Conservation (phyloP, 1,140 invertebrate species). For the Tetragonula clypearis region DNA sequence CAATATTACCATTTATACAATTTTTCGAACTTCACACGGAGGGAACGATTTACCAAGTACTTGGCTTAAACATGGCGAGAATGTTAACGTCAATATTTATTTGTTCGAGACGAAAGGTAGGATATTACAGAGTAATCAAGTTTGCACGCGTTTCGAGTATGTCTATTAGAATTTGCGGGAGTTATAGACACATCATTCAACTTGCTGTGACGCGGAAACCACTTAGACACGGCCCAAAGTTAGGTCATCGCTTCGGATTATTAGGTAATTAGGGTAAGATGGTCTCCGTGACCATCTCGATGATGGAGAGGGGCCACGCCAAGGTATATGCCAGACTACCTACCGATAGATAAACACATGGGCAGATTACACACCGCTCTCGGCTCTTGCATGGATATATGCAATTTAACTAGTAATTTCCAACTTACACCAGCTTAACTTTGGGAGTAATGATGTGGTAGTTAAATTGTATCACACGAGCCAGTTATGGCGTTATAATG, state of each 20-base stretch:
- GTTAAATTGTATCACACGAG: constrained; percentile 80
- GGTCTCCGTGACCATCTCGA: constrained; percentile 73
- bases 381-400: constrained; percentile 77
- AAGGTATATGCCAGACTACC: constrained; percentile 68
- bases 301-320: constrained; percentile 70
- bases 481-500: constrained; percentile 74
- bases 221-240: constrained; percentile 67
- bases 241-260: constrained; percentile 77
- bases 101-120: background rate
- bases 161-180: constrained; percentile 56
- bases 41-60: background rate
- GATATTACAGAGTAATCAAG: constrained; percentile 2
- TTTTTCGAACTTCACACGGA: background rate
- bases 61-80: background rate
- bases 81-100: background rate
- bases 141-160: constrained; percentile 6
- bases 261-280: constrained; percentile 79
- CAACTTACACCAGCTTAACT: constrained; percentile 80
- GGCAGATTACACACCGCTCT: constrained; percentile 77
- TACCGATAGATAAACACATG: constrained; percentile 79
- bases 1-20: background rate
- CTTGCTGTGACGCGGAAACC: constrained; percentile 61
- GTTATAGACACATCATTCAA: constrained; percentile 62
- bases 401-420: constrained; percentile 82
- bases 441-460: constrained; percentile 79